Conservation (phyloP, 2,113 vertebrate genomes). For the Pygoscelis adeliae region DNA sequence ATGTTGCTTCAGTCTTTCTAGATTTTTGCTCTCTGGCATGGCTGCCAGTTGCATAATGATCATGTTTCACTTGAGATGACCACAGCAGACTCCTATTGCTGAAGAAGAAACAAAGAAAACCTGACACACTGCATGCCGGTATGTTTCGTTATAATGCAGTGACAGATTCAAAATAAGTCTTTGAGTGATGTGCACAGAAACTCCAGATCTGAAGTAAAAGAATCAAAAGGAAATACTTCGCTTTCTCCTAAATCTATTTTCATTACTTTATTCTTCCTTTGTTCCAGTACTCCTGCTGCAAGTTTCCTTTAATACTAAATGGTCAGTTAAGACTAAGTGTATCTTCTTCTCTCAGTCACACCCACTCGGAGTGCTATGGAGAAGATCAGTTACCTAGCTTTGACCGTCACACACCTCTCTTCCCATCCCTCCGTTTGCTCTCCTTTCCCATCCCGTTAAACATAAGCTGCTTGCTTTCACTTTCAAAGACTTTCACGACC, state of each 20-base stretch:
- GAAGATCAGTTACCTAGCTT: background rate
- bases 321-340: background rate
- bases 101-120: background rate
- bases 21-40: background rate
- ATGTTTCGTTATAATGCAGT: background rate
- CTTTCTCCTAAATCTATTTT: background rate
- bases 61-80: background rate
- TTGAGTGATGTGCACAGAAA: background rate
- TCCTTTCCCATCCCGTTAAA: background rate
- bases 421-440: fast-evolving
- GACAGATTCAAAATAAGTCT: background rate
- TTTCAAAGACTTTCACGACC: background rate
- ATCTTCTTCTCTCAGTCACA: background rate
- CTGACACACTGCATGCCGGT: background rate
- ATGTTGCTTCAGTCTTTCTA: background rate
- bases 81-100: background rate
- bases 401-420: background rate
- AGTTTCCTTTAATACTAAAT: background rate
- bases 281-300: background rate
- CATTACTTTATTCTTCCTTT: background rate
- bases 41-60: background rate
- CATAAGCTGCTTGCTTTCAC: background rate
- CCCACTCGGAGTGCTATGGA: background rate
- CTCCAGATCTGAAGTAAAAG: background rate
- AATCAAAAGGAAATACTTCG: background rate